Evolutionary conservation across 2,113 vertebrate genomes (phyloP), one percentile per base, ranked within the genome.

Genomic region (Odobenus rosmarus): DNA sequence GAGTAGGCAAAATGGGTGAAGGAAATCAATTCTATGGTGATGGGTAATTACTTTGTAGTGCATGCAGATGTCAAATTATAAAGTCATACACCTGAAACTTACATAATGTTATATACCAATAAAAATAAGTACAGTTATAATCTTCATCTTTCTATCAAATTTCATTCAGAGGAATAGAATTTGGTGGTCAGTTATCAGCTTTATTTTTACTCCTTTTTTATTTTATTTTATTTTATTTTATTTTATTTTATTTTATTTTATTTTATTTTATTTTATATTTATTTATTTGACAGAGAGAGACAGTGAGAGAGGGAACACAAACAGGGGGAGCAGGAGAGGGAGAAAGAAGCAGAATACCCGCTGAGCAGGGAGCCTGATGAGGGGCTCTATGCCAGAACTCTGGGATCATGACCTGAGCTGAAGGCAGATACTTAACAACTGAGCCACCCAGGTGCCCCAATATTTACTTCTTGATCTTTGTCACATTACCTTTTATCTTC

Each of bases 81-180:
- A 74, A 26, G 23, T 24, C 19, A 13, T 42, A 74, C 12, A 42
- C 12, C 36, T 74, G 71, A 42, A 42, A 42, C 23, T 72, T 72
- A 74, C 26, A 39, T 39, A 39, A 72, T 42, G 21, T 74, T 42
- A 74, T 26, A 74, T 26, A 72, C 39, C 71, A 74, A 26, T 42
- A 74, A 42, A 74, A 74, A 74, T 39, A 39, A 26, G 23, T 13
- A 42, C 39, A 13, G 42, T 39, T 72, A 39, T 72, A 72, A 42
- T 95, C 72, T 79, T 90, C 90, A 93, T 95, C 71, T 93, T 95
- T 93, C 36, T 53, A 88, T 88, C 46, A 91, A 81, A 82, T 42
- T 72, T 72, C 71, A 72, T 94, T 94, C 62, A 94, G 62, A 95
- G 64, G 39, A 64, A 18, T 88, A 64, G 55, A 94, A 88, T 86